Conservation (phyloP, 2,888 invertebrate genomes). For the Cabera pusaria region DNA sequence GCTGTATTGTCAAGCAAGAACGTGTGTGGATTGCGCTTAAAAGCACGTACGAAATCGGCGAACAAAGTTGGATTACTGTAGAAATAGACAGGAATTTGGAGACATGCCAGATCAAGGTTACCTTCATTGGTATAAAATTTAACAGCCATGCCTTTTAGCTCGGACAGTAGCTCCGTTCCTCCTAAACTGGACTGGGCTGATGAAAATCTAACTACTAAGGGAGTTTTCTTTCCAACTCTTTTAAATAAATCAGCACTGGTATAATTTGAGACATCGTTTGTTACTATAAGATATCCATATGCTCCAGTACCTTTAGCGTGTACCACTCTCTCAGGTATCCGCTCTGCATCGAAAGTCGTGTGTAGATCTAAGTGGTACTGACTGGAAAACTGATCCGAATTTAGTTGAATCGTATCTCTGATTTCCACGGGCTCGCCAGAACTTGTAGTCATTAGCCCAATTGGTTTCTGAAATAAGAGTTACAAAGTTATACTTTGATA, state of each 20-base stretch:
- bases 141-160: conserved; percentile 92
- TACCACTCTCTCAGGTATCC: conserved; percentile 95
- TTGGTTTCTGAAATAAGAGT: conserved; percentile 74
- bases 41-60: conserved; percentile 90
- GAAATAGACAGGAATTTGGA: conserved; percentile 94
- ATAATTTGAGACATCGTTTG: conserved; percentile 90
- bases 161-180: conserved; percentile 91
- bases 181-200: conserved; percentile 91
- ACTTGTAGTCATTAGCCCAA: conserved; percentile 86
- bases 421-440: conserved; percentile 90
- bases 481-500: too few relatives aligned
- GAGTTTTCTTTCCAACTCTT: conserved; percentile 88
- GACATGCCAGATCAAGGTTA: conserved; percentile 93
- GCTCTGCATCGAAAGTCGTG: conserved; percentile 89
- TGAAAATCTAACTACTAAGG: conserved; percentile 89
- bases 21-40: conserved; percentile 95
- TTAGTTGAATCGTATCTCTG: conserved; percentile 88
- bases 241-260: conserved; percentile 89
- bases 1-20: conserved; percentile 91
- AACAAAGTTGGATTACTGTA: conserved; percentile 84
- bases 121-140: conserved; percentile 96
- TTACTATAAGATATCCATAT: conserved; percentile 92
- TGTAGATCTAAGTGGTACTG: conserved; percentile 57
- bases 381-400: conserved; percentile 77
- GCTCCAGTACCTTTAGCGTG: conserved; percentile 96